phyloP scores from a whole-genome alignment of 2,888 invertebrate species.

The Cybosia mesomella region DNA sequence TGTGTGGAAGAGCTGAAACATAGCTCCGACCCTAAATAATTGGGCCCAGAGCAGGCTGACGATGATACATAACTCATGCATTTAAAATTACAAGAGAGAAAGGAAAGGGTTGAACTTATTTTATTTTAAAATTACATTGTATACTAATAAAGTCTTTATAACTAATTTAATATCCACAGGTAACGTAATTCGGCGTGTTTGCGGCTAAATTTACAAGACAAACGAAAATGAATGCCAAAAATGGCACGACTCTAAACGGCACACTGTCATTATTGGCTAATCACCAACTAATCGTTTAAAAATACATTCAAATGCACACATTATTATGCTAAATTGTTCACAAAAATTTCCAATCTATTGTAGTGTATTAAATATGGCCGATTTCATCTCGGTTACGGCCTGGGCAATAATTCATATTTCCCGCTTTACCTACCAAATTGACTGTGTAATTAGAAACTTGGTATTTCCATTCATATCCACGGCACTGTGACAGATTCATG shows the following conservation, averaged over 20 bases:
- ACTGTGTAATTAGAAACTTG: slow-evolving; percentile 84
- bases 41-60: no score
- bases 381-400: slow-evolving; percentile 78
- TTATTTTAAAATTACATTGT: not conserved
- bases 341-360: slow-evolving; percentile 68
- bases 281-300: slow-evolving; percentile 70
- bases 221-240: slow-evolving; percentile 33
- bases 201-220: slow-evolving; percentile 40
- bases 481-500: slow-evolving; percentile 75
- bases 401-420: slow-evolving; percentile 81
- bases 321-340: slow-evolving; percentile 72
- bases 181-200: slow-evolving; percentile 18
- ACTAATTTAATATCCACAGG: slow-evolving; percentile 25
- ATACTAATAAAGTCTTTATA: slow-evolving; percentile 3
- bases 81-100: no score
- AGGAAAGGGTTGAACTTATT: no score
- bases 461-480: slow-evolving; percentile 69
- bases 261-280: slow-evolving; percentile 62
- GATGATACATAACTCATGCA: no score
- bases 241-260: slow-evolving; percentile 33
- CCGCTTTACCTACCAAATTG: slow-evolving; percentile 81
- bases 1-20: no score
- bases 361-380: slow-evolving; percentile 73
- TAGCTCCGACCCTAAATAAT: no score
- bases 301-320: slow-evolving; percentile 64